phyloP scores from a whole-genome alignment of 2,113 vertebrate genomes.

The Ctenomys sociabilis region DNA sequence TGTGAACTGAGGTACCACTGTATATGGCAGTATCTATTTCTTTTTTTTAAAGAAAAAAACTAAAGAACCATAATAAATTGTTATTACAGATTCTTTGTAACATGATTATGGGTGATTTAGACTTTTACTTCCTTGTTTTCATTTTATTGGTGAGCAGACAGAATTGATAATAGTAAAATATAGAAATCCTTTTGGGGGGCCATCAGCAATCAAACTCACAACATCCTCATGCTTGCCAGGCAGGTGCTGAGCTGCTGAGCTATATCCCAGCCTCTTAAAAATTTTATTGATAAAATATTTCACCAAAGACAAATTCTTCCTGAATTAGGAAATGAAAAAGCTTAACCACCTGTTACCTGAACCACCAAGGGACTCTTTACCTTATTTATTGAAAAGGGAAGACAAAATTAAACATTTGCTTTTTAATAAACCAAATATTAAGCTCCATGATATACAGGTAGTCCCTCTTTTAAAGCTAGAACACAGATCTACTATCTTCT shows the following conservation, averaged over 20 bases:
- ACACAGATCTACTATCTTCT: background rate
- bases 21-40: background rate
- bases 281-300: background rate
- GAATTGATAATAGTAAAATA: background rate
- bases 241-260: too few relatives aligned
- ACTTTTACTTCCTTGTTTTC: slow-evolving; percentile 29
- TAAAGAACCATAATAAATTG: background rate
- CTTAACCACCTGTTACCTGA: background rate
- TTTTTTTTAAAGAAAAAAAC: background rate
- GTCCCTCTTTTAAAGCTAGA: background rate
- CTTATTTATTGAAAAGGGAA: background rate
- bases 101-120: background rate
- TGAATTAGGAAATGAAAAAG: background rate
- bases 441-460: slow-evolving; percentile 1
- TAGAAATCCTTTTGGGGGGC: background rate
- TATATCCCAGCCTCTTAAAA: background rate
- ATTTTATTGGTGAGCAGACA: background rate
- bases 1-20: background rate
- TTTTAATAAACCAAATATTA: background rate
- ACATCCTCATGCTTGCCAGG: too few relatives aligned
- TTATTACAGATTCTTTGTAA: slow-evolving; percentile 1
- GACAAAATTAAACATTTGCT: background rate
- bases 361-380: background rate
- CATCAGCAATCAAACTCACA: too few relatives aligned
- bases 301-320: background rate